Conservation (phyloP, 2,113 vertebrate species). For the Seriola quinqueradiata region DNA sequence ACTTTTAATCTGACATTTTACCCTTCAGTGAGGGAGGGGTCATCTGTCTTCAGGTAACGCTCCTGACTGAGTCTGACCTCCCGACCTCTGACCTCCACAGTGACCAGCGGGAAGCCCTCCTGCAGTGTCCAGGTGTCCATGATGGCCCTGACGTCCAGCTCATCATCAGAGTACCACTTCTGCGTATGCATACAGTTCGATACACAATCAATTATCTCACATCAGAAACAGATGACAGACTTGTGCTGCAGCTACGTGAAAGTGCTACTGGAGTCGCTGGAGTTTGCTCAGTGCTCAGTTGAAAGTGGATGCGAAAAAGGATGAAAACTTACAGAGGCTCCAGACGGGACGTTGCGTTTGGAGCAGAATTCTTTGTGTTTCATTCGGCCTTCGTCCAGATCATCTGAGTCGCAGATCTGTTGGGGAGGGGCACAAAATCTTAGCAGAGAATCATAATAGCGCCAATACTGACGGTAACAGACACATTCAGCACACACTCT, state of each 20-base stretch:
- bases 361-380: conserved; percentile 86
- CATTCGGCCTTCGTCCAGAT: conserved; percentile 58
- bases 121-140: conserved; percentile 96
- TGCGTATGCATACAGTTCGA: conserved; percentile 2
- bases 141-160: conserved; percentile 87
- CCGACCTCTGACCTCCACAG: conserved; percentile 86
- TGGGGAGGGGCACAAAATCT: not conserved
- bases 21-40: conserved; percentile 79
- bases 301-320: not conserved
- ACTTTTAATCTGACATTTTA: conserved; percentile 65
- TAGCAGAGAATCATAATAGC: not conserved
- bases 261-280: not conserved
- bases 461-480: not conserved
- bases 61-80: conserved; percentile 89
- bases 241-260: not conserved
- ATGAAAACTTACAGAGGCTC: conserved; percentile 80
- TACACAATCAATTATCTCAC: not conserved
- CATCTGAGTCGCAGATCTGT: conserved; percentile 87
- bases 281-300: not conserved
- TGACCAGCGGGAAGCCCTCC: conserved; percentile 92
- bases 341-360: conserved; percentile 65
- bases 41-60: conserved; percentile 83
- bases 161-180: conserved; percentile 86
- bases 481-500: not conserved
- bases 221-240: not conserved